Conservation (phyloP, 1,140 invertebrate genomes). For the Cydia pomonella region DNA sequence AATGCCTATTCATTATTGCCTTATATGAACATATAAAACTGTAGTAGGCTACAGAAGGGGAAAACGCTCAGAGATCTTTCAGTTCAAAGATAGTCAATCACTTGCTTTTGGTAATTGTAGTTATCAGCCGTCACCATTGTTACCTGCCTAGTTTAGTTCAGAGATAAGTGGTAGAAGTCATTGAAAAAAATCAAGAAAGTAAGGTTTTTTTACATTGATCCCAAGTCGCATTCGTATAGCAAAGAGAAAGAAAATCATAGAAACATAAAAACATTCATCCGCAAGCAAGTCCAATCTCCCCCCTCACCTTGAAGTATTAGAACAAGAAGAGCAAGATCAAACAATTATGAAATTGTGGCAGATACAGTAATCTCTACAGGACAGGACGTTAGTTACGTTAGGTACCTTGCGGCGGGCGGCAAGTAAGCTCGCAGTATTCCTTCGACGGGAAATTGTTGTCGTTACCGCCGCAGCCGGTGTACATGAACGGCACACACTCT, state of each 20-base stretch:
- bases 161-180: too few species aligned
- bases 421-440: conserved; percentile 90
- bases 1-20: not conserved
- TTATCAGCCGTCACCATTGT: too few species aligned
- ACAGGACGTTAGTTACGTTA: not conserved
- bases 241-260: too few species aligned
- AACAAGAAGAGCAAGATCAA: conserved; percentile 7
- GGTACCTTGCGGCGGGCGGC: conserved; percentile 86
- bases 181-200: too few species aligned
- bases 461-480: conserved; percentile 93
- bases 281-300: not conserved
- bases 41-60: not conserved
- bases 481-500: conserved; percentile 90
- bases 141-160: too few species aligned
- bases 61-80: not conserved
- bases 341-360: conserved; percentile 7
- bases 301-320: not conserved
- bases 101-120: too few species aligned
- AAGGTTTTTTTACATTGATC: too few species aligned
- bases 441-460: conserved; percentile 90
- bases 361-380: not conserved
- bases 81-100: too few species aligned
- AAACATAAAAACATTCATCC: too few species aligned
- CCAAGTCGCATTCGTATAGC: too few species aligned
- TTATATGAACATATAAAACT: not conserved